Base-by-base conservation (phyloP, 2,888 invertebrate species). In the Harpalus rufipes region DNA sequence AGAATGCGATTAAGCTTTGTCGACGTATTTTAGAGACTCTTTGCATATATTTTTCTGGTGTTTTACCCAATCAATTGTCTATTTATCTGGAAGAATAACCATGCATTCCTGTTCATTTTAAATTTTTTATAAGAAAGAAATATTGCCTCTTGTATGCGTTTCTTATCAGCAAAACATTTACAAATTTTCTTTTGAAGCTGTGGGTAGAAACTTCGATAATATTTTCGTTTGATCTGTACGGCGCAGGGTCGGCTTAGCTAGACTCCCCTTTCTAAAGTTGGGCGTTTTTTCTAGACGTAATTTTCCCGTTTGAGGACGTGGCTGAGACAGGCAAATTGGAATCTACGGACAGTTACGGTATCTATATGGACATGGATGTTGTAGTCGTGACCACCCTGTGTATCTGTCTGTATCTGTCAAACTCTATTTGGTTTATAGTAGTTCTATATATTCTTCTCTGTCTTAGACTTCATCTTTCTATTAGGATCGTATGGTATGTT, bases 231-330 rank as follows among this genome's bases (percentile, higher is more conserved):
- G 32, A 32, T 32, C 4, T 32, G 32, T 32, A 4, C 32, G 6
- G 6, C 32, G 5, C 32, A 32, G 32, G 32, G 32, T 32, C 3
- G 32, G 32, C 32, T 32, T 32, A 32, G 32, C 32, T 32, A 32
- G 32, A 32, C 32, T 32, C 32, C 32, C 32, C 12, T 51, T 51
- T 51, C 44, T 51, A 51, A 12, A 51, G 2, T 51, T 12, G 10
- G 44, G 44, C 44, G 44, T 84, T 81, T 68, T 51, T 81, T 81
- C 16, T 81, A 81, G 81, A 81, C n/a, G 10, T 41, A 51, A 83
- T 83, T 83, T 83, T 83, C 61, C 83, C 83, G 61, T 83, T 83
- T 83, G 83, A 83, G 83, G 83, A 83, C 10, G 14, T 59, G 14
- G 59, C 83, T 76, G 61, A 83, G 74, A 18, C 76, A 39, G 76